Base-by-base conservation (phyloP, 2,113 vertebrate genomes). In the Oreochromis spilurus region DNA sequence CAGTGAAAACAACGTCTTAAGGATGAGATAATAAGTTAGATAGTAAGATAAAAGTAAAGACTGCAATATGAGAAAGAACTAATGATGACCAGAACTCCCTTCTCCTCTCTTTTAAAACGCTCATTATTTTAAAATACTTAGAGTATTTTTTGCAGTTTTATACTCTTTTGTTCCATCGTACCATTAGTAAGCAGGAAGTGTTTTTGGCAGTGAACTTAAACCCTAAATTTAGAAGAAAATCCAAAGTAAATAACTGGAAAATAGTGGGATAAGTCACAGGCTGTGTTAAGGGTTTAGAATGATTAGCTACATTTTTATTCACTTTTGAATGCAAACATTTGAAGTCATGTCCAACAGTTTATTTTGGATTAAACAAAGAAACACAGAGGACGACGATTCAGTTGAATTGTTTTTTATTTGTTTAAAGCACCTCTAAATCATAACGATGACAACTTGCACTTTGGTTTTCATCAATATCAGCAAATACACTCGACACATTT, bases 321-420 rank as follows among this genome's bases (percentile, higher is more conserved):
- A 50, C 16, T 29, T 50, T 31, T 48, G 24, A n/a, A 5, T 21
- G 48, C 48, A 79, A 13, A 54, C 19, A 19, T 60, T 60, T 38
- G 52, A 10, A n/a, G 3, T 57, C 53, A 43, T 0, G 1, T 19
- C 24, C 4, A 17, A 77, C 6, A 4, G 12, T 31, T 77, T 31
- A 50, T n/a, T 77, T 13, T 48, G 0, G 9, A 50, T 12, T 31
- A 7, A 77, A 45, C 36, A 31, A 75, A 58, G 34, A 81, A 78
- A 55, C 3, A 2, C 1, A 36, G 43, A 17, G 7, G 24, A 85
- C 82, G 38, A 55, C 9, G 36, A 81, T 1, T 70, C 0, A 2
- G 11, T 82, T 11, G 1, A 2, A 2, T 80, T 26, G 16, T 52
- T 79, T 87, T 86, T 87, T 87, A 86, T 93, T 94, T 4, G 55